Evolutionary conservation across 2,113 vertebrate genomes (phyloP), one percentile per base, ranked within the genome.

Genomic region (Percina caprodes): DNA sequence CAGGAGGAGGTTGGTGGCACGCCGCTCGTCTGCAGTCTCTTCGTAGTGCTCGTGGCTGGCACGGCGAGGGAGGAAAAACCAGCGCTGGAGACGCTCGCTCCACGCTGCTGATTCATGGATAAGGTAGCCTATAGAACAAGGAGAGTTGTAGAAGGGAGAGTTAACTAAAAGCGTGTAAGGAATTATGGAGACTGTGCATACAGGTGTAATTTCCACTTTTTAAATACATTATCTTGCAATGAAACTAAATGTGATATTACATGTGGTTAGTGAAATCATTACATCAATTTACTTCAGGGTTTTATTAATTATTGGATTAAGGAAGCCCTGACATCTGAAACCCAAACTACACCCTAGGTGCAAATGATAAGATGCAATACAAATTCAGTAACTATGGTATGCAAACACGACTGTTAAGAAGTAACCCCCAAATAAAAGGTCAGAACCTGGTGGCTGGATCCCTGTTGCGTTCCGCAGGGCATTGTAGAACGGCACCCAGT

Each of bases 11-110:
- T 99, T 99, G 90, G 97, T 94, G 80, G 97, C 97, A 0, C 94
- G 94, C 0, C 15, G 96, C 87, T 98, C 97, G 0, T 99, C 98
- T 0, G 95, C 96, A 0, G 61, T 81, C 92, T 99, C 98, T 0
- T 95, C 95, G 68, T 99, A 99, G 18, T 82, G 96, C 69, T 97
- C 91, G 0, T 93, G 94, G 91, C 98, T 99, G 86, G 97, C 97
- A 0, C 98, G 96, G 78, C 98, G 97, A 0, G 98, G 98, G 81
- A 99, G 94, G 92, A 99, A 99, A 94, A 98, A 97, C 98, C 98
- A 99, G 77, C 94, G 96, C 88, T 96, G 96, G 49, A 97, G 94
- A 0, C 83, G 95, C 81, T 98, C 96, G 0, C 97, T 99, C 98
- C 98, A 99, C 12, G 93, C 97, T 0, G 95, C 97, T 0, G 98